These are phyloP conservation scores for Osmerus mordax DNA, from an alignment of 2,113 vertebrate species.

Conservation along the genomic window DNA sequence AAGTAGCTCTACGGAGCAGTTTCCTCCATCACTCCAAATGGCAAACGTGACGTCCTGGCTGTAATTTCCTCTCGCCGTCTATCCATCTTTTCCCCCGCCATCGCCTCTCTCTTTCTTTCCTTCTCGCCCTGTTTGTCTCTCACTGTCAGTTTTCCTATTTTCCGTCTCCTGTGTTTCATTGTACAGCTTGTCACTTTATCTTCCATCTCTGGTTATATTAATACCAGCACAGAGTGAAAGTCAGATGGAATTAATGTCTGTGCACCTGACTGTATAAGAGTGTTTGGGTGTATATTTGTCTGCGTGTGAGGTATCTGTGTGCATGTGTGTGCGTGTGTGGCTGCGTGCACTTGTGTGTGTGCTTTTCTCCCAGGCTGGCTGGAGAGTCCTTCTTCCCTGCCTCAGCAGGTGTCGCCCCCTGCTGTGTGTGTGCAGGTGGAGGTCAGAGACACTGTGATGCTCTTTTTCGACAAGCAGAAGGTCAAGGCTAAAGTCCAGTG, in stretches of 20 bases:
- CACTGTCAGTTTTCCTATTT: neutral
- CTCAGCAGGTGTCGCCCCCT: no score
- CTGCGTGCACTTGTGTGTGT: neutral
- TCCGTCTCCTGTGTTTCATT: neutral
- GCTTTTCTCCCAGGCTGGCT: neutral
- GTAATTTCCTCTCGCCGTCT: neutral
- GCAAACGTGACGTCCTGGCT: neutral
- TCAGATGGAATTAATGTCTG: no score
- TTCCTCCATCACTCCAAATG: conserved; percentile 7
- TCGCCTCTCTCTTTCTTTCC: neutral
- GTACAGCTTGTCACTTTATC: neutral
- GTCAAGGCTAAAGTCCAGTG: no score
- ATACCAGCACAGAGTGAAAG: no score
- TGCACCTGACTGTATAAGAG: no score
- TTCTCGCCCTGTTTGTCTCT: conserved; percentile 5
- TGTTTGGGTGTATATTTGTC: neutral
- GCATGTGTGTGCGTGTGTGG: neutral
- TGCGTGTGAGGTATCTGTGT: neutral
- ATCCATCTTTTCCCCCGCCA: neutral
- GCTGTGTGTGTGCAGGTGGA: no score
- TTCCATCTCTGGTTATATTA: neutral
- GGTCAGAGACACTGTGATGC: no score
- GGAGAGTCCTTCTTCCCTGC: no score
- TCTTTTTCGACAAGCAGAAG: no score
- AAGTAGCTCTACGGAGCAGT: neutral